A percentile compares a stretch with the other conserved stretches of the same genome.
Evolutionary conservation across 1,140 invertebrate species (phyloP).

Genomic region (Musca vetustissima): DNA sequence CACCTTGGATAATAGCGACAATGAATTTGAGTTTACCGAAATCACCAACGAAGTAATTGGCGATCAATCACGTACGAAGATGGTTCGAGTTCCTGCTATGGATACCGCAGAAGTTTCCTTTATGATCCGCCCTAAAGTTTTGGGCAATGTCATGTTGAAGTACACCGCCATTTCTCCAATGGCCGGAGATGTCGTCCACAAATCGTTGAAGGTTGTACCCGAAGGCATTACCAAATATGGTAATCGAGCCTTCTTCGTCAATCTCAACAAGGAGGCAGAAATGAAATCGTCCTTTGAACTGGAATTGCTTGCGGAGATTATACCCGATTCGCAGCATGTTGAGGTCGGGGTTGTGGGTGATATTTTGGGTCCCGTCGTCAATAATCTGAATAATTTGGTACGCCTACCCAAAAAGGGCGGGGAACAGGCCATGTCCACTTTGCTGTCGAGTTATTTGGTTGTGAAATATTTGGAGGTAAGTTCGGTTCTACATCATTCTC

Average conservation of each 20-base stretch:
- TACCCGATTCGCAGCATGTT: slow-evolving; percentile 69
- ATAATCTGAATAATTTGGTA: slow-evolving; percentile 75
- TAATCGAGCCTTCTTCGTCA: slow-evolving; percentile 76
- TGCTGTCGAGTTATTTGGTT: slow-evolving; percentile 87
- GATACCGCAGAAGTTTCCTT: slow-evolving; percentile 75
- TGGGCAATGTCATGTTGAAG: slow-evolving; percentile 75
- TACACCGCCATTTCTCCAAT: slow-evolving; percentile 69
- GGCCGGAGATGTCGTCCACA: slow-evolving; percentile 73
- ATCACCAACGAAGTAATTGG: slow-evolving; percentile 58
- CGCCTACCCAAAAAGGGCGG: slow-evolving; percentile 87
- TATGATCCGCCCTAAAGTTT: slow-evolving; percentile 72
- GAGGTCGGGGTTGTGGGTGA: slow-evolving; percentile 76
- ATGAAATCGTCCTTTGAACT: slow-evolving; percentile 66
- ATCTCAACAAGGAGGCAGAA: slow-evolving; percentile 64
- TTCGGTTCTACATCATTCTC: too few species aligned
- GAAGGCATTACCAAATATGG: slow-evolving; percentile 79
- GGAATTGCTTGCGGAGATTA: slow-evolving; percentile 70
- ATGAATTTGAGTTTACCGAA: slow-evolving; percentile 78
- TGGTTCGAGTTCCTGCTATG: slow-evolving; percentile 66
- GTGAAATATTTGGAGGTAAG: slow-evolving; percentile 67
- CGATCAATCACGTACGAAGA: slow-evolving; percentile 63
- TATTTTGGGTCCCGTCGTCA: slow-evolving; percentile 73
- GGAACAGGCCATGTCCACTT: slow-evolving; percentile 92
- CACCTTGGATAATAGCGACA: slow-evolving; percentile 76
- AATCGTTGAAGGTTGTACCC: slow-evolving; percentile 73